Evolutionary conservation across 2,797 vertebrate species (phyloP).

Genomic region (Trematomus bernacchii): DNA sequence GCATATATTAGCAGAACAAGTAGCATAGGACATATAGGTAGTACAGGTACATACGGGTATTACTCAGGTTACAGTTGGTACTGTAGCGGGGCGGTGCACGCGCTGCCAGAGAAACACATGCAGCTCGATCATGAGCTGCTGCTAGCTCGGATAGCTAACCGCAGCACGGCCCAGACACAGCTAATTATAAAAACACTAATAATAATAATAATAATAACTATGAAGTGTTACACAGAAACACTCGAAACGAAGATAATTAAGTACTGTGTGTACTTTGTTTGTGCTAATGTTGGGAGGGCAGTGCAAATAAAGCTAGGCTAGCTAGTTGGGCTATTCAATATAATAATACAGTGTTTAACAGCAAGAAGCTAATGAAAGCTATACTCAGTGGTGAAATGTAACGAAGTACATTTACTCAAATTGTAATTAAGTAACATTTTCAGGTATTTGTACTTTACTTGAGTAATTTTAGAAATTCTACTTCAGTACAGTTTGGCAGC

Average conservation of each 20-base stretch:
- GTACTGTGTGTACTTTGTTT: not conserved
- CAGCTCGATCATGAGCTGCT: constrained; percentile 22
- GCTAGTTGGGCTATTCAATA: too few relatives aligned
- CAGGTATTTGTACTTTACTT: too few relatives aligned
- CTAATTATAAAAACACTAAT: not conserved
- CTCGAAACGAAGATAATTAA: not conserved
- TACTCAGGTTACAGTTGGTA: not conserved
- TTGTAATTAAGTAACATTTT: too few relatives aligned
- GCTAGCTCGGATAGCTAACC: constrained; percentile 39
- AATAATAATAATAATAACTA: not conserved
- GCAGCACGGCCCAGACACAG: not conserved
- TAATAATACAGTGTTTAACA: not conserved
- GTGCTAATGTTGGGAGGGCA: too few relatives aligned
- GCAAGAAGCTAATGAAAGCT: not conserved
- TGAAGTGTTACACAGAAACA: too few relatives aligned
- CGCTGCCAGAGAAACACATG: not conserved
- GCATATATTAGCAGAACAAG: not conserved
- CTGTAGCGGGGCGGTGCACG: accelerated
- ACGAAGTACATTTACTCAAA: too few relatives aligned
- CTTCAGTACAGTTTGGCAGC: too few relatives aligned
- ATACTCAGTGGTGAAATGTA: not conserved
- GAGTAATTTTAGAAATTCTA: too few relatives aligned
- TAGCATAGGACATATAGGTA: too few relatives aligned
- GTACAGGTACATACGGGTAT: too few relatives aligned
- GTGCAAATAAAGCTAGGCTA: too few relatives aligned